Evolutionary conservation across 53 echinoderm and acorn worm species (phyloP).

Genomic region (Luidia sarsii): DNA sequence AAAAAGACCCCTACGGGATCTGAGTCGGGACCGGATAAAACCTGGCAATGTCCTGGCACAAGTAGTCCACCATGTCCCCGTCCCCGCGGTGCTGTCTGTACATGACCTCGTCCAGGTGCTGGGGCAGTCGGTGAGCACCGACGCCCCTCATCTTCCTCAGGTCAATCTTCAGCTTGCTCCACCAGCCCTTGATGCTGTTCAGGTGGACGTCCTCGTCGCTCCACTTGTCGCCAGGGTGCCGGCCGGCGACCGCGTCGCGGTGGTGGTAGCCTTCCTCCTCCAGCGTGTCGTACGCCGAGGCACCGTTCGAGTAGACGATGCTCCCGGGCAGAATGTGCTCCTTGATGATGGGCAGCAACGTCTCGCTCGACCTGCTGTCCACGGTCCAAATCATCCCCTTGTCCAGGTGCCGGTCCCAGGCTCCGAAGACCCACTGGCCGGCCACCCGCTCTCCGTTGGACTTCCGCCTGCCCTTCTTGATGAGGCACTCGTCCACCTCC

Average conservation of each 20-base stretch:
- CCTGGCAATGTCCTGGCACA: slow-evolving; percentile 13
- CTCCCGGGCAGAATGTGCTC: slow-evolving; percentile 1
- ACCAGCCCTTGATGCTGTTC: slow-evolving; percentile 32
- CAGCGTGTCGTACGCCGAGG: slow-evolving; percentile 1
- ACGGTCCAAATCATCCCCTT: slow-evolving; percentile 13
- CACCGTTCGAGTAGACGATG: slow-evolving; percentile 29
- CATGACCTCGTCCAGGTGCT: slow-evolving; percentile 35
- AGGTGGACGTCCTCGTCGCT: slow-evolving; percentile 8
- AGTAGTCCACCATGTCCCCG: neutral
- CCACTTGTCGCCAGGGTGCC: neutral
- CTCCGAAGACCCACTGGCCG: slow-evolving; percentile 51
- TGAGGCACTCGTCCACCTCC: slow-evolving; percentile 24
- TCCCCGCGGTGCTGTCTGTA: slow-evolving; percentile 13
- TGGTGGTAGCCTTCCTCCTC: slow-evolving; percentile 34
- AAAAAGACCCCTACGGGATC: neutral
- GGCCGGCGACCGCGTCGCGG: slow-evolving; percentile 12
- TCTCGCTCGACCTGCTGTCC: neutral
- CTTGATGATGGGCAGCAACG: slow-evolving; percentile 23
- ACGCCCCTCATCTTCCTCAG: slow-evolving; percentile 10
- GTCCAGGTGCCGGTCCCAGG: neutral
- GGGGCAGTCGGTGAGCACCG: neutral
- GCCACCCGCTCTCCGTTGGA: slow-evolving; percentile 6
- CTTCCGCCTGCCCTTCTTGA: slow-evolving; percentile 23
- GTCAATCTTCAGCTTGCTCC: slow-evolving; percentile 2
- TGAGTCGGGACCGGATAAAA: neutral